A percentile compares a stretch with the other conserved stretches of the same genome.
Conservation (phyloP, 2,888 invertebrate species). For the Scelioninae gen. 2 region DNA sequence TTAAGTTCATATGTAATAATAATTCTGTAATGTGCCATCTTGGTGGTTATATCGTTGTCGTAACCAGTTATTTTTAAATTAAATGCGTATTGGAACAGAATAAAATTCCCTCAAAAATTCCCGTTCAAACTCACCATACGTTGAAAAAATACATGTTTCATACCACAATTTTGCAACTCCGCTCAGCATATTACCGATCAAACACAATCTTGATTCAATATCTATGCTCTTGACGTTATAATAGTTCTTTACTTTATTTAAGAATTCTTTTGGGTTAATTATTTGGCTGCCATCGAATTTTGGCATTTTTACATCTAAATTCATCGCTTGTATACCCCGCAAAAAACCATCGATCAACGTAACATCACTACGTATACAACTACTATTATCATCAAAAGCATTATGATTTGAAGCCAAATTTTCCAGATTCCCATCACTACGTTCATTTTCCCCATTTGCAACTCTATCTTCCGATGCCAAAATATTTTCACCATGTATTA, state of each 20-base stretch:
- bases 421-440: too few relatives aligned
- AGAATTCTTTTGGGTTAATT: slow-evolving; percentile 34
- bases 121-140: slow-evolving; percentile 3
- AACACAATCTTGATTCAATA: background rate
- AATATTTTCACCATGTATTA: too few relatives aligned
- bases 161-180: slow-evolving; percentile 25
- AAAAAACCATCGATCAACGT: too few relatives aligned
- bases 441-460: too few relatives aligned
- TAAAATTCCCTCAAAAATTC: slow-evolving; percentile 33
- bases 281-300: slow-evolving; percentile 15
- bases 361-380: too few relatives aligned
- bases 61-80: slow-evolving; percentile 34
- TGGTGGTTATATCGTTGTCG: slow-evolving; percentile 12
- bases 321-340: slow-evolving; percentile 11
- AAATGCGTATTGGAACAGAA: slow-evolving; percentile 13
- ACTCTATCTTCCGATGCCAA: too few relatives aligned
- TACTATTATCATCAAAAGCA: too few relatives aligned
- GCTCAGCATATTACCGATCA: slow-evolving; percentile 5
- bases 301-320: slow-evolving; percentile 24
- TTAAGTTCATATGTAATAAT: slow-evolving; percentile 19
- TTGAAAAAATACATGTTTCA: slow-evolving; percentile 10
- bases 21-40: slow-evolving; percentile 11
- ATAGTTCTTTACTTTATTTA: slow-evolving; percentile 22
- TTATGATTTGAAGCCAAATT: too few relatives aligned
- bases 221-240: slow-evolving; percentile 18